Conservation (phyloP, 2,797 vertebrate species). For the Poecilia wingei region DNA sequence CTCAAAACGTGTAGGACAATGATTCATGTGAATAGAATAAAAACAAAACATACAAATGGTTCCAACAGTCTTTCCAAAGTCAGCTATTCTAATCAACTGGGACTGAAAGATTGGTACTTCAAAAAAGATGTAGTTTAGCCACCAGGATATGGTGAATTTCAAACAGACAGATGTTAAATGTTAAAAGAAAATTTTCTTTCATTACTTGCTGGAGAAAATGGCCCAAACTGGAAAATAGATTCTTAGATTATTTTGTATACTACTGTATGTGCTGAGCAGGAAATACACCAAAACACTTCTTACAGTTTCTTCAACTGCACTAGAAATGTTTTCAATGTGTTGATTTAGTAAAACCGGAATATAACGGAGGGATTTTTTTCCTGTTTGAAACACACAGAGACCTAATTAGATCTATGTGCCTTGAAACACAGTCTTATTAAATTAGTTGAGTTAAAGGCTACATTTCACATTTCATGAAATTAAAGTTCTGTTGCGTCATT, state of each 20-base stretch:
- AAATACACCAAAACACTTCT: background rate
- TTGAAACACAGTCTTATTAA: background rate
- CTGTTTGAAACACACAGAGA: background rate
- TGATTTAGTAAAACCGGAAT: background rate
- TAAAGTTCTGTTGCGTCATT: constrained; percentile 21
- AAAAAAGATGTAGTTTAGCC: background rate
- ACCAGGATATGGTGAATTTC: background rate
- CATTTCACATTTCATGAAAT: background rate
- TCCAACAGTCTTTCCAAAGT: background rate
- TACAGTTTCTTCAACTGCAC: background rate
- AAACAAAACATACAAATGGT: background rate
- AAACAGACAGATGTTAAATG: background rate
- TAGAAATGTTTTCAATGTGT: background rate
- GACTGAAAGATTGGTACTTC: background rate
- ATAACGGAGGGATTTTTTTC: background rate
- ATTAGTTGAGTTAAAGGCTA: constrained; percentile 1
- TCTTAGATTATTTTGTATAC: background rate
- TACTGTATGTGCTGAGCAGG: background rate
- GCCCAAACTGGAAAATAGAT: background rate
- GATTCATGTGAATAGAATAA: background rate
- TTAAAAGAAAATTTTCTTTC: background rate
- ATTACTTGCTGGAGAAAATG: background rate
- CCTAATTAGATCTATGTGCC: background rate
- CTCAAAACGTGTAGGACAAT: background rate
- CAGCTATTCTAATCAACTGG: background rate